These are phyloP conservation scores for Hippoglossus stenolepis DNA, from an alignment of 2,113 vertebrate species.

Conservation along the genomic window DNA sequence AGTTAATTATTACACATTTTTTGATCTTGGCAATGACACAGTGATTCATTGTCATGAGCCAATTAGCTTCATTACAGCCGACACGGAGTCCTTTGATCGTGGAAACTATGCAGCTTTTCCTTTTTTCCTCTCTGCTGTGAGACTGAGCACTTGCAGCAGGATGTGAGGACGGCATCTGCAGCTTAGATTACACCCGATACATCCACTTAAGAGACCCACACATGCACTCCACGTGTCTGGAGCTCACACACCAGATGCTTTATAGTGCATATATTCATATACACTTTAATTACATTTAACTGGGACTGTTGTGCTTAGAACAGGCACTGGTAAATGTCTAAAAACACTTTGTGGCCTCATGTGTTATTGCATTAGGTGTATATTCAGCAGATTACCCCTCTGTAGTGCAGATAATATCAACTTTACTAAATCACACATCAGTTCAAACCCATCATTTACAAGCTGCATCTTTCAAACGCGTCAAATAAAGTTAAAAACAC, in stretches of 20 bases:
- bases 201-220: background rate
- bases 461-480: no score
- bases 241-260: background rate
- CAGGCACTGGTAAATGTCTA: no score
- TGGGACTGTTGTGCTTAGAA: no score
- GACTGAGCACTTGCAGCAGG: constrained; percentile 6
- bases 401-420: no score
- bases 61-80: constrained; percentile 51
- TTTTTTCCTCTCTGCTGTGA: constrained; percentile 19
- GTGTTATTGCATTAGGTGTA: no score
- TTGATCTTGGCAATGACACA: constrained; percentile 31
- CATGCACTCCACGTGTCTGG: background rate
- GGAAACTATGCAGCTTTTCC: constrained; percentile 57
- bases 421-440: no score
- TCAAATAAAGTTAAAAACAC: background rate
- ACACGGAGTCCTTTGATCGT: constrained; percentile 35
- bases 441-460: no score
- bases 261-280: no score
- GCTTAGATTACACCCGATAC: background rate
- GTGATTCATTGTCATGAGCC: constrained; percentile 36
- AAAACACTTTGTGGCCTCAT: no score
- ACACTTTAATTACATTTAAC: no score
- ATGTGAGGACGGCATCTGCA: background rate
- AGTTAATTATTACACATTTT: constrained; percentile 24
- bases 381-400: no score